Evolutionary conservation across 2,888 invertebrate species (phyloP), one percentile per base, ranked within the genome.

Genomic region (Pterostichus madidus): DNA sequence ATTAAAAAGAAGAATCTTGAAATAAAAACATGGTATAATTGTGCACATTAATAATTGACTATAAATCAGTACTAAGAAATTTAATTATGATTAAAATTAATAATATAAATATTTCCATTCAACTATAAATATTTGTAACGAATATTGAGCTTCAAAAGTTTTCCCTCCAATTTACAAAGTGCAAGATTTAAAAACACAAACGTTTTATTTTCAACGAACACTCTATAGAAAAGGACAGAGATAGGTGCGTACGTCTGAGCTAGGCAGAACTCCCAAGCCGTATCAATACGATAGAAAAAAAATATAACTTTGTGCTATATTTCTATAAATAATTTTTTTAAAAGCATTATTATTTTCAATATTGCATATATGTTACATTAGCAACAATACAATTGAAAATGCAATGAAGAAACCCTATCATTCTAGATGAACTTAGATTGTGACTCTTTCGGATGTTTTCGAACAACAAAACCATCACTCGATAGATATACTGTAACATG

Each of bases 151-250:
- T 6, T 31, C 5, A 52, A n/a, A 73, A 49, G 87, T 86, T 89
- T 90, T 90, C 90, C 90, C 90, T 89, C 90, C 90, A 90, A 90
- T 79, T 83, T 83, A 80, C 75, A 61, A 79, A 79, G 75, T 77
- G 15, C 17, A 32, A 79, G 44, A 83, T 75, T 52, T 61, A 61
- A 78, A 35, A 56, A 35, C 73, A 80, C 80, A 83, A 46, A 83
- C 79, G 80, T 83, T 80, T 79, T 64, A 80, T 80, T 75, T 80
- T 44, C 46, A 75, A 71, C 79, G 84, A 83, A 84, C 86, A 86
- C 86, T 86, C 86, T 85, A 84, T 84, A 84, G 87, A 87, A 85
- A 85, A 87, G 84, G 86, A 88, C 75, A 85, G 84, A 84, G 84
- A 84, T 81, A 84, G 59, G 73, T 85, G 87, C 88, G 88, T 88